A percentile compares a stretch with the other conserved stretches of the same genome.
phyloP scores from a whole-genome alignment of 1,140 invertebrate genomes.

The Megalopta genalis region DNA sequence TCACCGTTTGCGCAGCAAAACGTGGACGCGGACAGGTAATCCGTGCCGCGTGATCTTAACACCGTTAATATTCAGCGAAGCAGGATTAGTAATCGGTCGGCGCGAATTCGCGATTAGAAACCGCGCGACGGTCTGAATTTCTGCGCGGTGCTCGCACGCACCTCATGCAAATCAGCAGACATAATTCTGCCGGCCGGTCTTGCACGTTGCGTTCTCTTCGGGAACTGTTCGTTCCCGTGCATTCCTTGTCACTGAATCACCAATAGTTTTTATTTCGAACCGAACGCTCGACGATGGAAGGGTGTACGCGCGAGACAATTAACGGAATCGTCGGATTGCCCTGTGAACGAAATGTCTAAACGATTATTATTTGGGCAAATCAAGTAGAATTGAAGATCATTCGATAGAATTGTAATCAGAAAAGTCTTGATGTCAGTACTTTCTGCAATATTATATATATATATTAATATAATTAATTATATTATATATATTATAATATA shows the following conservation, averaged over 20 bases:
- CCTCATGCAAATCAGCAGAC: conserved; percentile 46
- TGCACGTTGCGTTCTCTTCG: conserved; percentile 47
- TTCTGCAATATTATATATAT: no score
- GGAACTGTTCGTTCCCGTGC: conserved; percentile 25
- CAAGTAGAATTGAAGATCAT: no score
- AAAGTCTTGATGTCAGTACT: no score
- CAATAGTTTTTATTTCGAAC: not conserved
- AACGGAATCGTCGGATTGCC: not conserved
- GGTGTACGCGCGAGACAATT: not conserved
- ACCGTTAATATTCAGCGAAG: no score
- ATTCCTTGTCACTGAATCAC: conserved; percentile 51
- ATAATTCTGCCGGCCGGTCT: conserved; percentile 46
- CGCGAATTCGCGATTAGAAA: conserved; percentile 36
- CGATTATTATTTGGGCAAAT: no score
- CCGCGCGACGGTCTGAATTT: conserved; percentile 38
- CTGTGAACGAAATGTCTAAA: not conserved
- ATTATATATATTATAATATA: no score
- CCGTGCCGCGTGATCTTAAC: no score
- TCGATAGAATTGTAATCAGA: no score
- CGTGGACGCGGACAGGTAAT: no score
- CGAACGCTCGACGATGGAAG: not conserved
- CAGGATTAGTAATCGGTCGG: not conserved
- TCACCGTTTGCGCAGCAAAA: no score
- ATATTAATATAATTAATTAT: no score
- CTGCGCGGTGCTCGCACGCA: conserved; percentile 32